These are phyloP conservation scores for Euglossa dilemma DNA, from an alignment of 1,140 invertebrate species.

Conservation along the genomic window DNA sequence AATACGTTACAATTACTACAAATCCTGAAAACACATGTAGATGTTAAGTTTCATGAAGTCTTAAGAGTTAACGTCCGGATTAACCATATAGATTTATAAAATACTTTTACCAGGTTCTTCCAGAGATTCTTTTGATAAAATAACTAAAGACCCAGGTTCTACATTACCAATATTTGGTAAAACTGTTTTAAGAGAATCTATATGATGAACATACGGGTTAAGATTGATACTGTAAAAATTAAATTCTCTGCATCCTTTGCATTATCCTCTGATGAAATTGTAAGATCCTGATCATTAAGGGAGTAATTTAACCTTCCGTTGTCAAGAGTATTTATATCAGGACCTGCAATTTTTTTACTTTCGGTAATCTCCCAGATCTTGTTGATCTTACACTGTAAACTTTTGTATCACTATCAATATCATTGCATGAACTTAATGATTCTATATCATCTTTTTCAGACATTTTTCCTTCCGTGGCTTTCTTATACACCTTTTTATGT, in stretches of 20 bases:
- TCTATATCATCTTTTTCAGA: conserved; percentile 39
- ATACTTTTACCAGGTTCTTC: conserved; percentile 77
- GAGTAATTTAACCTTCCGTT: conserved; percentile 15
- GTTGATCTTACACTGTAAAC: conserved; percentile 76
- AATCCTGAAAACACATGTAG: conserved; percentile 69
- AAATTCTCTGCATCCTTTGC: not conserved
- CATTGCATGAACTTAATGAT: conserved; percentile 30
- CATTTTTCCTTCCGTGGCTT: conserved; percentile 15
- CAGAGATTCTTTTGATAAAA: conserved; percentile 76
- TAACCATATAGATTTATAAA: conserved; percentile 80
- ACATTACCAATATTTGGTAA: conserved; percentile 73
- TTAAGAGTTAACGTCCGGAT: conserved; percentile 64
- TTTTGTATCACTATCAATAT: conserved; percentile 71
- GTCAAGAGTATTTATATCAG: conserved; percentile 69
- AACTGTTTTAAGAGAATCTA: conserved; percentile 53
- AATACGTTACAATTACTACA: conserved; percentile 69
- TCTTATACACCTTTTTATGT: conserved; percentile 33
- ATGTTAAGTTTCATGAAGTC: conserved; percentile 56
- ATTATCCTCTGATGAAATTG: conserved; percentile 2
- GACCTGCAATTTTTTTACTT: conserved; percentile 70
- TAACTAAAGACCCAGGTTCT: conserved; percentile 79
- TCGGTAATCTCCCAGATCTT: conserved; percentile 75
- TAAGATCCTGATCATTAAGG: conserved; percentile 22
- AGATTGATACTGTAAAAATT: not conserved
- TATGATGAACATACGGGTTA: conserved; percentile 18